Base-by-base conservation (phyloP, 2,888 invertebrate genomes). In the Heliconius charithonia region DNA sequence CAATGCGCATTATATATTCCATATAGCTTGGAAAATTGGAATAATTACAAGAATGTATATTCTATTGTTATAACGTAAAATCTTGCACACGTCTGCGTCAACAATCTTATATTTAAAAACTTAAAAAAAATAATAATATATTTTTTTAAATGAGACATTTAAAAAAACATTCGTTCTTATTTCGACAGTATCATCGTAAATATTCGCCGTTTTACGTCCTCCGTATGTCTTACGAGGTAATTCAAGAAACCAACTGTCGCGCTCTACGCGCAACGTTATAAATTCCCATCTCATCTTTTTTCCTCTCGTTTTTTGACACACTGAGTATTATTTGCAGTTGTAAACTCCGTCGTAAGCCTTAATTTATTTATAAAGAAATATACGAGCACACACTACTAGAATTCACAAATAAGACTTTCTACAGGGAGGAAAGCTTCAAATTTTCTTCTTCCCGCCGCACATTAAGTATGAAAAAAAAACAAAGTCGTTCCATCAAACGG, bases 1-100 rank as follows among this genome's bases (percentile, higher is more conserved):
- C 84, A 88, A 70, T 65, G 73, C 75, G 72, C 72, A 41, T 66
- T 76, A 76, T 67, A 76, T 79, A 27, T 59, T 73, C 51, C 72
- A 32, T 65, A 66, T 32, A 66, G 32, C 66, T 32, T 6, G 67
- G 37, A 41, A 66, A 67, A 67, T 67, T 37, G 37, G 37, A 41
- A 67, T 67, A 67, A 41, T 67, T 67, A 25, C 41, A 25, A 41
- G 37, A 41, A n/a, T 41, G 41, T n/a, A 25, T 67, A 66, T 32
- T 32, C 32, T 32, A 32, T 1, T 32, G 9, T 19, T 65, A 66
- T 37, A n/a, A 37, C 22, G 6, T 51, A 51, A 22, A 51, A 51
- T 7, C 19, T 19, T 51, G 22, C 22, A 22, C 6, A 0, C 19
- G 19, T 12, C 13, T 12, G 27, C 27, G 16, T 27, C 16, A 63